Conservation (phyloP, 2,888 invertebrate species). For the Rhamnusium bicolor region DNA sequence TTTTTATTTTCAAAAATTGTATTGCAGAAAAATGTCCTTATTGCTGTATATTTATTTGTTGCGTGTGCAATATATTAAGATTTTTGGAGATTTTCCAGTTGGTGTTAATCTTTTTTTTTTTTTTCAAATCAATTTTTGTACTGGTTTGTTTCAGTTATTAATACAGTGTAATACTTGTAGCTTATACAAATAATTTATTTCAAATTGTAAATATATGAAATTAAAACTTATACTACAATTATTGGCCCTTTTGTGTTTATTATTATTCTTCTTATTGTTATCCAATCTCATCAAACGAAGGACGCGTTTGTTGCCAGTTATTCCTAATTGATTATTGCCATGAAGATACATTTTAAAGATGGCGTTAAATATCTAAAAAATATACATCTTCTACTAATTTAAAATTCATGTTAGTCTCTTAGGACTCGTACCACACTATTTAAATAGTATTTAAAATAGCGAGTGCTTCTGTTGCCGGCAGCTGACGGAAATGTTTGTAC, state of each 20-base stretch:
- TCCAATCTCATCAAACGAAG: too few species aligned
- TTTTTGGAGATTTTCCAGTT: conserved; percentile 11
- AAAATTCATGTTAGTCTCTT: too few species aligned
- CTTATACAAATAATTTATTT: conserved; percentile 55
- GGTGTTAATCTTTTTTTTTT: not conserved
- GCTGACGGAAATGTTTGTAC: too few species aligned
- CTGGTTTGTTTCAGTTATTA: conserved; percentile 20
- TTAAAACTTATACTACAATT: conserved; percentile 13
- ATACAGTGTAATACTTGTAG: conserved; percentile 36
- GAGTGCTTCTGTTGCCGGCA: too few species aligned
- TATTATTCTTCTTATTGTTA: too few species aligned
- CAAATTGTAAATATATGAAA: conserved; percentile 51
- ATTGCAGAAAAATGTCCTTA: not conserved
- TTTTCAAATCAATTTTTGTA: not conserved
- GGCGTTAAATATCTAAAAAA: too few species aligned
- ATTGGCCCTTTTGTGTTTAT: not conserved
- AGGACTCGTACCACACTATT: too few species aligned
- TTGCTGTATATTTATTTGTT: not conserved
- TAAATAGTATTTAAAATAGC: too few species aligned
- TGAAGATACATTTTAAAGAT: too few species aligned
- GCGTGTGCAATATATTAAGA: conserved; percentile 10
- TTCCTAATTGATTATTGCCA: too few species aligned
- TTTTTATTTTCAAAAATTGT: not conserved
- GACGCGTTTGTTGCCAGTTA: too few species aligned
- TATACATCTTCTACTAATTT: too few species aligned